Conservation (phyloP, 2,113 vertebrate species). For the Protobothrops mucrosquamatus region DNA sequence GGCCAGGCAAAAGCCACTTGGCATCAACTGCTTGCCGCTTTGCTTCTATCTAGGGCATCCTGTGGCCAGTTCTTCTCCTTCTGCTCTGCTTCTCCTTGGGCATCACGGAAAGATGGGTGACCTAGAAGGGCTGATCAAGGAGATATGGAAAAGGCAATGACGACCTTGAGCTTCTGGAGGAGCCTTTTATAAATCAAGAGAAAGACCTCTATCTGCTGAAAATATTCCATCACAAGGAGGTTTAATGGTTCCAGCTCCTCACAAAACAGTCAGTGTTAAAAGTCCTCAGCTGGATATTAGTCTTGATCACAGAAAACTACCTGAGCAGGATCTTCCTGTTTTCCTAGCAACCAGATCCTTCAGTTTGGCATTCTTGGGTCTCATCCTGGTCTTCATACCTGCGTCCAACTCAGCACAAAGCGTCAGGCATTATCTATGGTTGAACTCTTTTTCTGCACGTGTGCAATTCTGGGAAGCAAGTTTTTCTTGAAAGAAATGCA, state of each 20-base stretch:
- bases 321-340: background rate
- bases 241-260: background rate
- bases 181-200: background rate
- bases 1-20: background rate
- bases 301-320: background rate
- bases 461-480: background rate
- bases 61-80: background rate
- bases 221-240: background rate
- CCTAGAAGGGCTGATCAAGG: background rate
- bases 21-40: background rate
- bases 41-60: background rate
- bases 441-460: background rate
- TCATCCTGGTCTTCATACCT: background rate
- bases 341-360: background rate
- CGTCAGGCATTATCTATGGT: no score
- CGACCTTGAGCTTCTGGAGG: background rate
- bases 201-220: background rate
- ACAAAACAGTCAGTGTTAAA: background rate
- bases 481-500: background rate
- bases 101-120: background rate
- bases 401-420: background rate
- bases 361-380: background rate
- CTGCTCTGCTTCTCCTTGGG: background rate
- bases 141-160: background rate
- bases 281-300: background rate